These are phyloP conservation scores for Phasia obesa DNA, from an alignment of 2,888 invertebrate species.

Conservation along the genomic window DNA sequence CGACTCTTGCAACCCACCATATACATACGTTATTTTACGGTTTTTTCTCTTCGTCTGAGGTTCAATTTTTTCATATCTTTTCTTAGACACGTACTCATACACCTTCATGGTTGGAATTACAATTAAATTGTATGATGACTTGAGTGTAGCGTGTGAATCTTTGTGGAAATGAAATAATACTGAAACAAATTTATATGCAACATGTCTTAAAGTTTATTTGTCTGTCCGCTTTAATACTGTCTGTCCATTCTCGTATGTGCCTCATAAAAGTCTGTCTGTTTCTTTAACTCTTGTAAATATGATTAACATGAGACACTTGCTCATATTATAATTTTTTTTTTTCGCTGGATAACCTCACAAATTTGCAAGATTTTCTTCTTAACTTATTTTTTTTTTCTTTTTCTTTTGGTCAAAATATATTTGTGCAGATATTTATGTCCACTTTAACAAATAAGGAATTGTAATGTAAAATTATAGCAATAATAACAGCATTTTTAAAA, in stretches of 20 bases:
- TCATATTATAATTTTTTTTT: constrained; percentile 48
- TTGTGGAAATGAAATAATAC: constrained; percentile 25
- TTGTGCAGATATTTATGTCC: constrained; percentile 46
- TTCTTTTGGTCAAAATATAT: constrained; percentile 22
- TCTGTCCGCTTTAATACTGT: background rate
- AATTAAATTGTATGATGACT: constrained; percentile 71
- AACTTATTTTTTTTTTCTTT: background rate
- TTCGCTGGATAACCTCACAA: constrained; percentile 60
- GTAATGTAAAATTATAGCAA: constrained; percentile 6
- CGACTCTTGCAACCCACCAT: constrained; percentile 67
- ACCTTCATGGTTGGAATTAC: constrained; percentile 71
- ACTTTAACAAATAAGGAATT: constrained; percentile 52
- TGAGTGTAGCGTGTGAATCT: constrained; percentile 67
- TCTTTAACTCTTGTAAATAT: constrained; percentile 30
- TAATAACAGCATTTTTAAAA: background rate
- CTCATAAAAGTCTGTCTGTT: constrained; percentile 34
- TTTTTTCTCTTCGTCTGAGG: constrained; percentile 6
- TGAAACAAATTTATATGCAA: constrained; percentile 28
- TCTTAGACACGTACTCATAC: constrained; percentile 67
- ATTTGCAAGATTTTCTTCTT: constrained; percentile 53
- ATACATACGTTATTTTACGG: constrained; percentile 39
- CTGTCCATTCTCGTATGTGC: constrained; percentile 25
- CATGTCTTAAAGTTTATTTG: constrained; percentile 24
- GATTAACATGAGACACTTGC: constrained; percentile 63
- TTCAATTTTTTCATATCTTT: constrained; percentile 20